phyloP scores from a whole-genome alignment of 2,113 vertebrate species.

The Odontesthes bonariensis region DNA sequence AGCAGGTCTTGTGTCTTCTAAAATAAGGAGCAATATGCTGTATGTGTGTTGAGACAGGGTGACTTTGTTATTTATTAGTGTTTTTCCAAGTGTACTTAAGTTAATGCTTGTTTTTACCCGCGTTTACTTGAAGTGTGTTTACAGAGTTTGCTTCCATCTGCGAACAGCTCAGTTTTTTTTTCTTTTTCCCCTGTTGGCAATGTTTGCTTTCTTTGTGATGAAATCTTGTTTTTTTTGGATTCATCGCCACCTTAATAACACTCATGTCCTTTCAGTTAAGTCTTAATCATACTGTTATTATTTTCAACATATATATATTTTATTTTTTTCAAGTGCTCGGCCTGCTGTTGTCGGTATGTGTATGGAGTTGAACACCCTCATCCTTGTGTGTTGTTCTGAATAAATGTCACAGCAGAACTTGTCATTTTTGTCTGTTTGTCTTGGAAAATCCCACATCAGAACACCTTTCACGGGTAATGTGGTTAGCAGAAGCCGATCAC shows the following conservation, averaged over 20 bases:
- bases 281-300: constrained; percentile 30
- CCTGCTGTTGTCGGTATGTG: constrained; percentile 14
- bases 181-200: not conserved
- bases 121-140: constrained; percentile 60
- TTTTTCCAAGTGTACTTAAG: constrained; percentile 74
- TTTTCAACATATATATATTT: not conserved
- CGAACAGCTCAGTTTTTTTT: constrained; percentile 1
- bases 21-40: constrained; percentile 61
- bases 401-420: constrained; percentile 25
- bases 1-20: constrained; percentile 28
- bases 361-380: constrained; percentile 14
- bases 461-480: constrained; percentile 14
- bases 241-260: constrained; percentile 32
- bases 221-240: constrained; percentile 2
- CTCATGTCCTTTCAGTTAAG: constrained; percentile 8
- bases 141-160: constrained; percentile 46
- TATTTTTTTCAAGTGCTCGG: constrained; percentile 3
- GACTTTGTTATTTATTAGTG: constrained; percentile 70
- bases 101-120: constrained; percentile 33
- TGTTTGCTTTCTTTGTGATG: constrained; percentile 35
- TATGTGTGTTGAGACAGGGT: constrained; percentile 32
- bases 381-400: constrained; percentile 20
- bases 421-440: constrained; percentile 9
- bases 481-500: constrained; percentile 51
- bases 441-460: constrained; percentile 6